Percentiles rank a stretch among this genome's conserved stretches.
phyloP scores from a whole-genome alignment of 2,113 vertebrate genomes.

The Guaruba guarouba region DNA sequence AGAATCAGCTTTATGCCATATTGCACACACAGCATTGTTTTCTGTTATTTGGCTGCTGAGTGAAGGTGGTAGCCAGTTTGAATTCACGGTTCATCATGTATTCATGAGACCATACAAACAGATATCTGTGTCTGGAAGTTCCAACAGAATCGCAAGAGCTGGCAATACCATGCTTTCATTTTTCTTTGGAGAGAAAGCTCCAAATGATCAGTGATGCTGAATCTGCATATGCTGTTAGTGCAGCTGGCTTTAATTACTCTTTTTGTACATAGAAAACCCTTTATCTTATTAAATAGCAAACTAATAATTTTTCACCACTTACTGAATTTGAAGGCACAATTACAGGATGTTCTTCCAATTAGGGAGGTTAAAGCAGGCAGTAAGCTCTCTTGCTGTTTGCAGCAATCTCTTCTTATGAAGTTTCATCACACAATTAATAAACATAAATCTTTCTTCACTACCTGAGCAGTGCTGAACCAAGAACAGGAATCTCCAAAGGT shows the following conservation, averaged over 20 bases:
- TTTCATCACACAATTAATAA: background rate
- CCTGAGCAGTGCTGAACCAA: background rate
- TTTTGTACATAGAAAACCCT: background rate
- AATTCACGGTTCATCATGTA: background rate
- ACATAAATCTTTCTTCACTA: background rate
- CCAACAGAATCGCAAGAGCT: background rate
- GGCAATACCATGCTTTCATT: background rate
- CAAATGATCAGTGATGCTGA: background rate
- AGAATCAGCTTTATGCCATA: background rate
- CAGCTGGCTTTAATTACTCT: background rate
- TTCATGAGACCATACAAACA: background rate
- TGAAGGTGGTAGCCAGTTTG: background rate
- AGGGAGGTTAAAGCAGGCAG: background rate
- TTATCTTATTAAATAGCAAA: background rate
- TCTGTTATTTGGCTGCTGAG: background rate
- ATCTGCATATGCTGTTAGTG: background rate
- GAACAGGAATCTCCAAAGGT: background rate
- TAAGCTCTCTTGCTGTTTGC: background rate
- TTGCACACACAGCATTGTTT: background rate
- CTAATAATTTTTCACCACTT: background rate
- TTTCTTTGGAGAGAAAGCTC: background rate
- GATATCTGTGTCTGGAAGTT: background rate
- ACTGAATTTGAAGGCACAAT: background rate
- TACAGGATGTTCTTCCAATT: background rate
- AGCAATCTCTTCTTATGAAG: background rate